A percentile compares a stretch with the other conserved stretches of the same genome.
These are phyloP conservation scores for Platyrinchus mystaceus DNA, from an alignment of 2,797 vertebrate species.

Conservation along the genomic window DNA sequence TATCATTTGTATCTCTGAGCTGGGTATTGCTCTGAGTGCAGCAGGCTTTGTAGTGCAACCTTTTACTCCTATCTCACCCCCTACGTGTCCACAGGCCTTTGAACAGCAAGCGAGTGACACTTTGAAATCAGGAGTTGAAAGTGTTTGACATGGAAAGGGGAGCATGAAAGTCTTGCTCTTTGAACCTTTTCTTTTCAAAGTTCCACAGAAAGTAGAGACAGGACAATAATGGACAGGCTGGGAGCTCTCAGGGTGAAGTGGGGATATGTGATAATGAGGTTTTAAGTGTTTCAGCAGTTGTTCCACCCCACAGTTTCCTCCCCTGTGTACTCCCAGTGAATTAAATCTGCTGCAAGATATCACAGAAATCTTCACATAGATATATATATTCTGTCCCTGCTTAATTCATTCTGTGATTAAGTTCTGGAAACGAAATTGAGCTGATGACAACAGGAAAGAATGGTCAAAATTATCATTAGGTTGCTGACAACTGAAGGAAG, in stretches of 20 bases:
- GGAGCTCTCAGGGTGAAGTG: conserved; percentile 59
- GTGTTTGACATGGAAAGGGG: conserved; percentile 84
- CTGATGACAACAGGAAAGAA: background rate
- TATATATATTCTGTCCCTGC: background rate
- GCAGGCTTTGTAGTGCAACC: conserved; percentile 84
- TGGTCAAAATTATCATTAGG: background rate
- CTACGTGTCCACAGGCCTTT: conserved; percentile 80
- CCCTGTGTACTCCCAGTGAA: background rate
- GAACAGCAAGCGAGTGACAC: conserved; percentile 85
- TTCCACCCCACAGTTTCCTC: conserved; percentile 19
- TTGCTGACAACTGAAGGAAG: background rate
- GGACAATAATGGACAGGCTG: conserved; percentile 76
- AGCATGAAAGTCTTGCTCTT: conserved; percentile 89
- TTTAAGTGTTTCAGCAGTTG: conserved; percentile 50
- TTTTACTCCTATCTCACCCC: conserved; percentile 78
- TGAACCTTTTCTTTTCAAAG: conserved; percentile 87
- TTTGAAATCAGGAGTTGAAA: conserved; percentile 93
- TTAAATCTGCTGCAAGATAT: conserved; percentile 33
- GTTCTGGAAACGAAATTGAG: background rate
- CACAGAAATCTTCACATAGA: background rate
- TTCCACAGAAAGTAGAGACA: conserved; percentile 72
- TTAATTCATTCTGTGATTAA: conserved; percentile 3
- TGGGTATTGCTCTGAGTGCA: conserved; percentile 70
- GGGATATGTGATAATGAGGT: conserved; percentile 61
- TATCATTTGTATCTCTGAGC: conserved; percentile 66